A percentile compares a stretch with the other conserved stretches of the same genome.
Evolutionary conservation across 2,797 vertebrate genomes (phyloP).

Genomic region (Echiichthys vipera): DNA sequence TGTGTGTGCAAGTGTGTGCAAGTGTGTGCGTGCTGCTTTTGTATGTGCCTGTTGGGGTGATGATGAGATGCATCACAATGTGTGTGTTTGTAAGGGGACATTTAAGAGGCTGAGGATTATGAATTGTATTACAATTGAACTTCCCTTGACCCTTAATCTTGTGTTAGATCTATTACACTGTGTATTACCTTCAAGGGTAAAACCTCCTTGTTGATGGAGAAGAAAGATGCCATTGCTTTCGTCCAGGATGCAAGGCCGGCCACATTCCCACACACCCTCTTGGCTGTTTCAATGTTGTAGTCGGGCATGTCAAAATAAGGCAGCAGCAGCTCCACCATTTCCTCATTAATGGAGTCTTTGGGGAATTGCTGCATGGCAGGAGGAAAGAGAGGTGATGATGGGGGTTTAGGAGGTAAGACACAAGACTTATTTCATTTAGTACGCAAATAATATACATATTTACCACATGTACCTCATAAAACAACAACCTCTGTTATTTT

Average conservation of each 20-base stretch:
- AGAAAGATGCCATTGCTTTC: constrained; percentile 96
- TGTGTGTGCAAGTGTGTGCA: neutral
- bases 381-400: neutral
- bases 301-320: constrained; percentile 96
- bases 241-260: constrained; percentile 98
- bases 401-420: neutral
- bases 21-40: neutral
- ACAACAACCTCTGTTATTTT: neutral
- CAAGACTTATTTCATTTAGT: constrained; percentile 5
- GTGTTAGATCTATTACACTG: neutral
- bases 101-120: neutral
- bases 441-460: neutral
- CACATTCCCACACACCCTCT: constrained; percentile 94
- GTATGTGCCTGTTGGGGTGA: neutral
- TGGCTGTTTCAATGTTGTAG: constrained; percentile 97
- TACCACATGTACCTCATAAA: neutral
- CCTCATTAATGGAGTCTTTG: constrained; percentile 95
- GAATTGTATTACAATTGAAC: neutral
- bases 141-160: neutral
- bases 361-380: constrained; percentile 91
- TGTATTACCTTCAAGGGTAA: constrained; percentile 92
- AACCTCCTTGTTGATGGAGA: constrained; percentile 97
- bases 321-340: constrained; percentile 92
- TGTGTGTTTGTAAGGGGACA: neutral
- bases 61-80: neutral